Evolutionary conservation across 2,888 invertebrate genomes (phyloP).

Genomic region (Eurytoma californica): DNA sequence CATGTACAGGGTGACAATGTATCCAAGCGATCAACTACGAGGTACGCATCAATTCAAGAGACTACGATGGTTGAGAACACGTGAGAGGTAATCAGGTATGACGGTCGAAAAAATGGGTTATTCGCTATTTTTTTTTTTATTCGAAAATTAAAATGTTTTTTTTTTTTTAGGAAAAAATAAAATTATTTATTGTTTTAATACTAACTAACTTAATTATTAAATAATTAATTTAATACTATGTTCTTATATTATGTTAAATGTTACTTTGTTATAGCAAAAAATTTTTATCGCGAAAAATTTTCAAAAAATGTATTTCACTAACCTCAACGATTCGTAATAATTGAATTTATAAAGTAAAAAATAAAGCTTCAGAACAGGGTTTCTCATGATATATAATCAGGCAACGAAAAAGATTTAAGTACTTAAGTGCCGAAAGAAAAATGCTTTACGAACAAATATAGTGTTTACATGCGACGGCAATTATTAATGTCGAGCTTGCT

Average conservation of each 20-base stretch:
- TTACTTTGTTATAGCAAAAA: neutral
- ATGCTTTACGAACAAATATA: constrained; percentile 13
- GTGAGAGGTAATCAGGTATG: no score
- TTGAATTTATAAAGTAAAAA: constrained; percentile 16
- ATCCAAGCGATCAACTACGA: no score
- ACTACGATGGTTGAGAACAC: no score
- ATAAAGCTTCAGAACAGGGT: constrained; percentile 39
- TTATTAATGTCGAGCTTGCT: constrained; percentile 1
- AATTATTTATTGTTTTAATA: no score
- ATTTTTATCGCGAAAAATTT: neutral
- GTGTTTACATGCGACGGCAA: constrained; percentile 40
- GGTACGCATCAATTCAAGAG: no score
- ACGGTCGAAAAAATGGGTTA: no score
- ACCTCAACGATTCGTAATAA: constrained; percentile 47
- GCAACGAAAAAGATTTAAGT: constrained; percentile 14
- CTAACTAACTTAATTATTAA: no score
- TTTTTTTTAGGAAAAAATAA: no score
- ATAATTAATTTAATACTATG: no score
- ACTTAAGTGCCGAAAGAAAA: neutral
- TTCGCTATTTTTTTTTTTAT: no score
- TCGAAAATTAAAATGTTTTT: no score
- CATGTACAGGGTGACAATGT: no score
- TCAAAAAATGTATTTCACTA: constrained; percentile 26
- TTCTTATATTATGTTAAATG: neutral
- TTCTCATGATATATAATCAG: constrained; percentile 21